Evolutionary conservation across 2,113 vertebrate genomes (phyloP).

Genomic region (Mesitornis unicolor): DNA sequence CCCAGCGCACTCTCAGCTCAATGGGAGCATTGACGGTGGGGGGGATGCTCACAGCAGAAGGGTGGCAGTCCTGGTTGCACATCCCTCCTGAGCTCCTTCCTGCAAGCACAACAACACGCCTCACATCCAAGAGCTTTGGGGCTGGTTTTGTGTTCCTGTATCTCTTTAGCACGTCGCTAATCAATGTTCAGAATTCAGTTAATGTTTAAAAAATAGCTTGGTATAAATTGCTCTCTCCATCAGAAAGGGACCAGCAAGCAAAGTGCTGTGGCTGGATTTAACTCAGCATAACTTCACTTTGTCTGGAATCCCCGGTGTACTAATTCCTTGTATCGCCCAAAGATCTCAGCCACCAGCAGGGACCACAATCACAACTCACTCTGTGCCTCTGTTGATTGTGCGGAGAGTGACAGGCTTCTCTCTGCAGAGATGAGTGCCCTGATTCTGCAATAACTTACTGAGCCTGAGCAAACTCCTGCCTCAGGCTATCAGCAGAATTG

Average conservation of each 20-base stretch:
- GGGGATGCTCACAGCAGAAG: not conserved
- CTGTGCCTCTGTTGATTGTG: not conserved
- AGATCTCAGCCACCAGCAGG: not conserved
- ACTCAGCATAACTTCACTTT: not conserved
- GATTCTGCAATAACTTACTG: not conserved
- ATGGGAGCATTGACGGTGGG: not conserved
- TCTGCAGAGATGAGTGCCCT: not conserved
- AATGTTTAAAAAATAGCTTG: not conserved
- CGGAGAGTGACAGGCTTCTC: not conserved
- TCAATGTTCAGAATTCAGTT: not conserved
- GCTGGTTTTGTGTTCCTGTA: not conserved
- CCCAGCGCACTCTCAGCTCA: not conserved
- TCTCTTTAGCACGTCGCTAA: not conserved
- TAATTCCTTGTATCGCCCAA: not conserved
- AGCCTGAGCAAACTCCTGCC: not conserved
- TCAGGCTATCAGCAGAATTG: not conserved
- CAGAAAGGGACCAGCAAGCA: not conserved
- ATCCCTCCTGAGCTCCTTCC: not conserved
- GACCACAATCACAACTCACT: rapidly evolving
- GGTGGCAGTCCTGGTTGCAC: not conserved
- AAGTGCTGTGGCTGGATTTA: not conserved
- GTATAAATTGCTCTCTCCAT: not conserved
- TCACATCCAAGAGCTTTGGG: not conserved
- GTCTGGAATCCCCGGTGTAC: not conserved
- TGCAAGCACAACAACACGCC: not conserved